These are phyloP conservation scores for Cotesia congregata DNA, from an alignment of 2,888 invertebrate species.

Conservation along the genomic window DNA sequence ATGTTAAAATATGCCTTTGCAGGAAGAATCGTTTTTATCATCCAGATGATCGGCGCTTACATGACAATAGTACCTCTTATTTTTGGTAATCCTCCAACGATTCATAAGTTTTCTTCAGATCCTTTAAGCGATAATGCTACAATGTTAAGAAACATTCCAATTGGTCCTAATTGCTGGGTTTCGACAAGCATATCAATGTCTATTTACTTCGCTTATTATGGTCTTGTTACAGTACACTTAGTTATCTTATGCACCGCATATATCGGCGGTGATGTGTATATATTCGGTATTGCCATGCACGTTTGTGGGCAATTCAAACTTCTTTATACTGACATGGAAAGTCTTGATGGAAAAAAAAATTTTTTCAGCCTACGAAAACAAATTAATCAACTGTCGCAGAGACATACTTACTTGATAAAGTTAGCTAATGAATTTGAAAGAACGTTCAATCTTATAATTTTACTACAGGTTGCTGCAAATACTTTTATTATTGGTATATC, in stretches of 20 bases:
- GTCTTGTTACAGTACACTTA: constrained; percentile 37
- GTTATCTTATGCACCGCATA: constrained; percentile 29
- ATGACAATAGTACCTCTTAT: constrained; percentile 35
- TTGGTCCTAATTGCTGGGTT: constrained; percentile 43
- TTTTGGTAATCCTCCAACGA: constrained; percentile 23
- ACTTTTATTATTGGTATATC: constrained; percentile 44
- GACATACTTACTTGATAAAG: constrained; percentile 40
- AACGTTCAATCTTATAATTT: constrained; percentile 43
- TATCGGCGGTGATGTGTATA: constrained; percentile 43
- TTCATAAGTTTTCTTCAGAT: background rate
- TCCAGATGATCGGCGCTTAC: constrained; percentile 39
- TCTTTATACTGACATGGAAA: constrained; percentile 36
- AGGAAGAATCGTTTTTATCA: constrained; percentile 42
- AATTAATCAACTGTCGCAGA: constrained; percentile 24
- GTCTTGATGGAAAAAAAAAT: constrained; percentile 26
- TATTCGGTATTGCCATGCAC: constrained; percentile 44
- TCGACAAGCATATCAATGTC: constrained; percentile 16
- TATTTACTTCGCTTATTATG: constrained; percentile 34
- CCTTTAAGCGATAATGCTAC: background rate
- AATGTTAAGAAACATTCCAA: constrained; percentile 37
- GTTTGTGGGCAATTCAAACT: constrained; percentile 43
- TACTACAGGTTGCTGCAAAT: constrained; percentile 42
- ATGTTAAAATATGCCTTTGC: constrained; percentile 39
- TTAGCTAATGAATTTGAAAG: constrained; percentile 44
- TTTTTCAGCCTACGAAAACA: constrained; percentile 8